These are phyloP conservation scores for Montipora capitata DNA, from an alignment of 92 coral and sea anemone species.

Conservation along the genomic window DNA sequence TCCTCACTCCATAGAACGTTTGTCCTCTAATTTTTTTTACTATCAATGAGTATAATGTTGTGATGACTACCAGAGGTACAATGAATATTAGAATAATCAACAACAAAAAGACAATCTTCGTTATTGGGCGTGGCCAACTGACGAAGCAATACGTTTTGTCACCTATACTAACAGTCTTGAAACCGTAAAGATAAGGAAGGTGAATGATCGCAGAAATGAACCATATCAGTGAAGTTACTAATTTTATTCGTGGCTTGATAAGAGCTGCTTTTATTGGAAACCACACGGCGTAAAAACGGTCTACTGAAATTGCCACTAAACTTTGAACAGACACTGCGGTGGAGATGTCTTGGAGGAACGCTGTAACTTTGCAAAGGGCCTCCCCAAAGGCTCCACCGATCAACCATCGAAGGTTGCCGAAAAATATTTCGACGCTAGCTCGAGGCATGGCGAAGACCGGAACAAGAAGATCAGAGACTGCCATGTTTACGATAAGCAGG, in stretches of 20 bases:
- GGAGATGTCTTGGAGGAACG: slow-evolving; percentile 80
- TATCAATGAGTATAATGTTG: slow-evolving; percentile 62
- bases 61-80: slow-evolving; percentile 63
- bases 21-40: slow-evolving; percentile 65
- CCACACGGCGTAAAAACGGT: slow-evolving; percentile 81
- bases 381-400: slow-evolving; percentile 69
- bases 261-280: slow-evolving; percentile 61
- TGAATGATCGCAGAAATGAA: slow-evolving; percentile 58
- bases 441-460: slow-evolving; percentile 86
- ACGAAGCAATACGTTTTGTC: slow-evolving; percentile 63
- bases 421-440: slow-evolving; percentile 78
- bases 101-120: slow-evolving; percentile 63
- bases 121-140: slow-evolving; percentile 62
- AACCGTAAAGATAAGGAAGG: slow-evolving; percentile 74
- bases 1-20: slow-evolving; percentile 62
- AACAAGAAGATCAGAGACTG: slow-evolving; percentile 77
- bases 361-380: slow-evolving; percentile 69
- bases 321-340: slow-evolving; percentile 81
- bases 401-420: slow-evolving; percentile 82
- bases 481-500: slow-evolving; percentile 75
- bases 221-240: slow-evolving; percentile 71
- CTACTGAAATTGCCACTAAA: slow-evolving; percentile 69
- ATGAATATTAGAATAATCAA: slow-evolving; percentile 65
- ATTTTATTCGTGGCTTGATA: slow-evolving; percentile 55
- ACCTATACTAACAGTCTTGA: slow-evolving; percentile 39